These are phyloP conservation scores for Thera obeliscata DNA, from an alignment of 2,888 invertebrate species.

Conservation along the genomic window DNA sequence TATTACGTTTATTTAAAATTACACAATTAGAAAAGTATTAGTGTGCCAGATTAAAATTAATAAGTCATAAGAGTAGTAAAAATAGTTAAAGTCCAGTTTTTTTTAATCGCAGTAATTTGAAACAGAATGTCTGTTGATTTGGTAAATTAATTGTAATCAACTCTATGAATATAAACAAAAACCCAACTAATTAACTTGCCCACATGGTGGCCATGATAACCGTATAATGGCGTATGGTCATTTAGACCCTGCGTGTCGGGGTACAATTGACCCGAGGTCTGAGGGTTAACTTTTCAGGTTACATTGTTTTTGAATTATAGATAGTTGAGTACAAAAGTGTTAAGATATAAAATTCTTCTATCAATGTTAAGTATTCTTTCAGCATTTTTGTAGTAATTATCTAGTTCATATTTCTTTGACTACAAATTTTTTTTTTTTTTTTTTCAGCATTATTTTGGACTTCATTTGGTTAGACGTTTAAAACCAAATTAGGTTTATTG, in stretches of 20 bases:
- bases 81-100: too few species aligned
- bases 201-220: constrained; percentile 38
- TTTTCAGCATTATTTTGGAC: too few species aligned
- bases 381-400: too few species aligned
- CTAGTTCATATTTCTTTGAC: too few species aligned
- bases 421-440: too few species aligned
- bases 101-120: background rate
- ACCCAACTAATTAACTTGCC: constrained; percentile 36
- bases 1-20: too few species aligned
- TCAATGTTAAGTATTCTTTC: background rate
- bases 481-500: background rate
- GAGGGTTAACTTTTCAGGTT: constrained; percentile 36
- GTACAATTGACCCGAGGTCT: constrained; percentile 36
- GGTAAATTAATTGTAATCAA: constrained; percentile 17
- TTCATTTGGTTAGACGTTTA: background rate
- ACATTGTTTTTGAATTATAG: constrained; percentile 20
- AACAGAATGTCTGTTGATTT: background rate
- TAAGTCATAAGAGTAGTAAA: too few species aligned
- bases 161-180: constrained; percentile 16
- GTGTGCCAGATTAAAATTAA: too few species aligned
- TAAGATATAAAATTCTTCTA: background rate
- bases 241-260: constrained; percentile 37
- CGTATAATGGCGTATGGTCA: constrained; percentile 34
- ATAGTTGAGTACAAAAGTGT: constrained; percentile 14
- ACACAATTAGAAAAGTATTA: too few species aligned